Evolutionary conservation across 2,888 invertebrate genomes (phyloP), one percentile per base, ranked within the genome.

Genomic region (Phania funesta): DNA sequence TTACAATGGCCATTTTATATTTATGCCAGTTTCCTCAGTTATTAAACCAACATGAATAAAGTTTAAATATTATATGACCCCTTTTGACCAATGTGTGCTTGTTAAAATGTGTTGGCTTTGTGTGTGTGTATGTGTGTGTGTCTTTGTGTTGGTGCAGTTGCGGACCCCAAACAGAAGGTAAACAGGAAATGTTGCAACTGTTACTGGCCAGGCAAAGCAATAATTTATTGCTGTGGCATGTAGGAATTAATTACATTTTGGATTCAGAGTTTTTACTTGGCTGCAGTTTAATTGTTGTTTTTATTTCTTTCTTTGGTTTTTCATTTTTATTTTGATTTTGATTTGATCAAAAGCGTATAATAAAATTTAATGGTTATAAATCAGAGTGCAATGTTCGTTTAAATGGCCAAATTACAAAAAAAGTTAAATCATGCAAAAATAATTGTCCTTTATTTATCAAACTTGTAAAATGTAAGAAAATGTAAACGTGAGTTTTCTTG

Each of bases 191-290:
- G 73, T 67, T 77, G 73, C 73, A 77, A 81, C 77, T 77, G 76
- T 81, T 81, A 77, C 73, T 67, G 16, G 13, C 68, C 77, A 64
- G 68, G 73, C 81, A 81, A 77, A 68, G 76, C 62, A 68, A 77
- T 81, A 73, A 81, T 81, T 81, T 73, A 81, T 81, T 77, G 64
- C 77, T 50, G 56, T 81, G 81, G 81, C 81, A 68, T 77, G 77
- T 62, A 73, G 68, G 77, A 81, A 77, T 81, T 81, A 81, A 81
- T 81, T 81, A 81, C 77, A 62, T 35, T 62, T 73, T 32, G 62
- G 16, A 64, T 44, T 44, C 52, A 52, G 44, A 62, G 32, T 62
- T 62, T 52, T 60, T 71, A 29, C 18, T 32, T 48, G 32, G 32
- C 24, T 50, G 24, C 18, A 50, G 38, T 50, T 50, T n/a, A 35